These are phyloP conservation scores for Brachyistius frenatus DNA, from an alignment of 2,113 vertebrate genomes.

Conservation along the genomic window DNA sequence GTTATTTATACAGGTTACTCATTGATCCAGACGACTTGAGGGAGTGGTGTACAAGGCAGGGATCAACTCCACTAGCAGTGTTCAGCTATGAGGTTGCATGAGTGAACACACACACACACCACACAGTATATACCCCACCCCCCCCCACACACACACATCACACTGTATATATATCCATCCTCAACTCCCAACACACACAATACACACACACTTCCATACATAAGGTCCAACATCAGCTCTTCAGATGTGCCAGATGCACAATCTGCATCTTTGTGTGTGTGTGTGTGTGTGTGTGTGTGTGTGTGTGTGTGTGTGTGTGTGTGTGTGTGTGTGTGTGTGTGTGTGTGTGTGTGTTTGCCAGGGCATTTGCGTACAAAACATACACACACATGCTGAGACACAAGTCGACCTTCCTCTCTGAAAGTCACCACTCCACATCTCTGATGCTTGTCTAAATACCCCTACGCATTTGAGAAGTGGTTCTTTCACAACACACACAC, in stretches of 20 bases:
- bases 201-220: not conserved
- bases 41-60: constrained; percentile 76
- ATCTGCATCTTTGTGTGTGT: not conserved
- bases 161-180: constrained; percentile 2
- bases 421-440: constrained; percentile 49
- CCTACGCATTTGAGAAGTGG: constrained; percentile 34
- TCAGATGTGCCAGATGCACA: not conserved
- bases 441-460: constrained; percentile 71
- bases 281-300: no score
- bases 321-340: no score
- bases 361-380: constrained; percentile 46
- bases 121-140: not conserved
- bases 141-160: no score
- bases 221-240: not conserved
- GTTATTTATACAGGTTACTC: constrained; percentile 76
- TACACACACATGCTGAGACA: constrained; percentile 39
- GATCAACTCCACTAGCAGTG: constrained; percentile 52
- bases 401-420: constrained; percentile 28
- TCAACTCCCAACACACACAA: not conserved
- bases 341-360: constrained; percentile 1
- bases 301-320: not conserved
- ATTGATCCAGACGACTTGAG: constrained; percentile 73
- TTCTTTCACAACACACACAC: constrained; percentile 46
- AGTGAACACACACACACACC: constrained; percentile 48
- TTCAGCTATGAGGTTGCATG: constrained; percentile 39